These are phyloP conservation scores for Sceloporus tristichus DNA, from an alignment of 2,113 vertebrate species.

Conservation along the genomic window DNA sequence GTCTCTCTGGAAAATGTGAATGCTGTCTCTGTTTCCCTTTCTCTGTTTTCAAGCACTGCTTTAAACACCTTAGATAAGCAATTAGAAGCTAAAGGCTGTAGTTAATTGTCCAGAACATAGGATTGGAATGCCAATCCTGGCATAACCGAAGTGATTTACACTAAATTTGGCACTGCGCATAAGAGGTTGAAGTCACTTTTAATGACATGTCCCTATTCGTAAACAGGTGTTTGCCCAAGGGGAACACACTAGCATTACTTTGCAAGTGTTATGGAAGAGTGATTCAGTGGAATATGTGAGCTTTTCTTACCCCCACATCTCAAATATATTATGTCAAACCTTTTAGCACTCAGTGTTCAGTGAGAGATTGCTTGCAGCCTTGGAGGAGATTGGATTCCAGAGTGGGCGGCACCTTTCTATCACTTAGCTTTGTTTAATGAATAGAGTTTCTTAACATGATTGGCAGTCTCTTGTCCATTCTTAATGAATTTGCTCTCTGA, in stretches of 20 bases:
- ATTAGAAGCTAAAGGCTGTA: slow-evolving; percentile 63
- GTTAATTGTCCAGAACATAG: slow-evolving; percentile 70
- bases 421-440: slow-evolving; percentile 70
- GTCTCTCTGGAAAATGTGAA: slow-evolving; percentile 49
- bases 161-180: slow-evolving; percentile 66
- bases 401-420: slow-evolving; percentile 61
- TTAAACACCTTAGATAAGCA: slow-evolving; percentile 62
- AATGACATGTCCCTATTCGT: slow-evolving; percentile 67
- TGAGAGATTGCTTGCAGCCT: slow-evolving; percentile 64
- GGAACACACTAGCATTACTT: slow-evolving; percentile 64
- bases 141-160: slow-evolving; percentile 58
- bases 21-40: slow-evolving; percentile 32
- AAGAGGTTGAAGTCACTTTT: slow-evolving; percentile 69
- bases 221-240: slow-evolving; percentile 82
- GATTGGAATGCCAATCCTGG: slow-evolving; percentile 73
- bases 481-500: slow-evolving; percentile 78
- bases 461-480: slow-evolving; percentile 70
- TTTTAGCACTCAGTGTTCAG: slow-evolving; percentile 65
- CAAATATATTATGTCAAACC: slow-evolving; percentile 62
- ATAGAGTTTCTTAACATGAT: slow-evolving; percentile 71
- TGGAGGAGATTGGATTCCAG: slow-evolving; percentile 68
- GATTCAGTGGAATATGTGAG: slow-evolving; percentile 66
- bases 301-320: slow-evolving; percentile 60
- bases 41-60: slow-evolving; percentile 48
- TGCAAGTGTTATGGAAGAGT: slow-evolving; percentile 64